phyloP scores from a whole-genome alignment of 2,797 vertebrate species.

The Microctenopoma stevenorrisi region DNA sequence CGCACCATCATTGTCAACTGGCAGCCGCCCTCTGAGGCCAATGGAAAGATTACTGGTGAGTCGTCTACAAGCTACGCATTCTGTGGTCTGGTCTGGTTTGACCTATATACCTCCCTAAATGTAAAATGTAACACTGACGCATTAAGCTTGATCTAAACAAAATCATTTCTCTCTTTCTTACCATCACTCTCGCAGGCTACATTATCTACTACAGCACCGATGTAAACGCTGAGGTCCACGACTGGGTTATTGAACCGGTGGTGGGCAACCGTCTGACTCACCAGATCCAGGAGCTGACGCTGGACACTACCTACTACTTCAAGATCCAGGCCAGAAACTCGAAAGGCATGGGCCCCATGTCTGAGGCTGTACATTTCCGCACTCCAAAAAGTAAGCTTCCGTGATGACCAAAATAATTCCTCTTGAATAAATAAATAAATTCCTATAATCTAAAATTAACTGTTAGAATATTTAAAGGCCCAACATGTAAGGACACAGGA shows the following conservation, averaged over 20 bases:
- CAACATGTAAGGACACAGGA: too few species aligned
- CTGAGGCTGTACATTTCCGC: constrained; percentile 95
- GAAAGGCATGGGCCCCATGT: constrained; percentile 99
- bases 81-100: too few species aligned
- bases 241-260: constrained; percentile 98
- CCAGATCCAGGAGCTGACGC: constrained; percentile 97
- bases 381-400: constrained; percentile 92
- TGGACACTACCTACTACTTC: constrained; percentile 98
- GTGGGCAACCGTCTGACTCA: constrained; percentile 97
- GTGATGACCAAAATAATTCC: background rate
- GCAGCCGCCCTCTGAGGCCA: constrained; percentile 98
- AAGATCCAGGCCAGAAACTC: constrained; percentile 99
- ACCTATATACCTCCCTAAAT: too few species aligned
- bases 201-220: constrained; percentile 99
- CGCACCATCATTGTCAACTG: constrained; percentile 98
- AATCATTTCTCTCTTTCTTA: background rate
- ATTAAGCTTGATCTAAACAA: background rate
- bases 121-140: too few species aligned
- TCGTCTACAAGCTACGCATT: background rate
- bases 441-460: background rate
- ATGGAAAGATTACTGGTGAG: constrained; percentile 97
- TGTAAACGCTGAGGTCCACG: constrained; percentile 95
- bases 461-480: background rate
- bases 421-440: background rate
- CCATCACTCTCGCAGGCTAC: constrained; percentile 84